Base-by-base conservation (phyloP, 1,140 invertebrate genomes). In the Drosophila ogumai region DNA sequence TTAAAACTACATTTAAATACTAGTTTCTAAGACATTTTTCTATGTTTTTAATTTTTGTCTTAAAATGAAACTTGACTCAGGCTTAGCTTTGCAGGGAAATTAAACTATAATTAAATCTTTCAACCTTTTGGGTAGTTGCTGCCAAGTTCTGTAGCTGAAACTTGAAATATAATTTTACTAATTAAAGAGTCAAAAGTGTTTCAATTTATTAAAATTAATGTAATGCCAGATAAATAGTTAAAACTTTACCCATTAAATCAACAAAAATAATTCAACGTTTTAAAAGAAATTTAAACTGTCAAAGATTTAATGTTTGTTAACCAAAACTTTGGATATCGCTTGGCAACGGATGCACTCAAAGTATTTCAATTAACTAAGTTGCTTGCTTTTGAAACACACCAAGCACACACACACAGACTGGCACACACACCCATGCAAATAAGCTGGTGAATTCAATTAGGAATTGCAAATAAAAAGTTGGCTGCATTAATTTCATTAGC, bases 401-500 rank as follows among this genome's bases (percentile, higher is more conserved):
- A 32, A 19, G 28, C 9, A 52, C 28, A 50, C 47, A 50, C 46
- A n/a, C 15, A 49, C 15, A 10, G 9, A 19, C 36, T 47, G 12
- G 22, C 31, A 47, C 28, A 50, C 32, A 49, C 47, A 31, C 25
- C 25, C 47, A 50, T 50, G 31, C 40, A 66, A 57, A 64, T 50
- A 65, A 60, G 63, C 44, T 76, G 50, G 44, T 22, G 68, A 90
- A 88, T 88, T 90, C 87, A 88, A 88, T 88, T 88, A 88, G 69
- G 87, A 72, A 90, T 81, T 54, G 73, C 77, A 84, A 71, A 84
- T 84, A 88, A 90, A 90, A 88, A 72, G 72, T 81, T 84, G 82
- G 32, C 58, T 84, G 81, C 84, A 78, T 84, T 88, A 90, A 90
- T 88, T 88, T 88, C 67, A 82, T 87, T 87, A 88, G 65, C 77